Base-by-base conservation (phyloP, 2,797 vertebrate genomes). In the Sparidentex hasta region DNA sequence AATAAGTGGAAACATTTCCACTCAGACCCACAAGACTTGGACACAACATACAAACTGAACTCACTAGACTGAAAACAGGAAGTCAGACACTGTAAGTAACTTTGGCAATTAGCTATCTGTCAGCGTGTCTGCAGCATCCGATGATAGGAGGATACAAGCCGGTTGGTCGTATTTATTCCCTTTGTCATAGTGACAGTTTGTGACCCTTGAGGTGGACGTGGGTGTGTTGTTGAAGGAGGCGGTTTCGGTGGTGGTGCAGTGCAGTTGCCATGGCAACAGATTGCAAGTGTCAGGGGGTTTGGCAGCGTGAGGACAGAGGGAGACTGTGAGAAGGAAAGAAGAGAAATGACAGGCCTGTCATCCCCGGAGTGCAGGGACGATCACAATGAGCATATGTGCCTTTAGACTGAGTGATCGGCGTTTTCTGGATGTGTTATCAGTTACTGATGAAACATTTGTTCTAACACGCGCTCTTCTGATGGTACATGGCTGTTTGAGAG, bases 241-340 rank as follows among this genome's bases (percentile, higher is more conserved):
- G 33, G 21, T n/a, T n/a, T n/a, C 44, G 21, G 66, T 41, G 63
- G 18, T 65, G 73, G 76, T 69, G 71, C 74, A 69, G 58, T 65
- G 46, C 48, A 48, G 89, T 92, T 90, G 52, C 76, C 71, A 77
- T 84, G 83, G 88, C 50, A 90, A 90, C 78, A 78, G 66, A 88
- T 84, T 89, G 79, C 73, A 55, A 70, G 62, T 86, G 81, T 86
- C 67, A 82, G 63, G 78, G 78, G 66, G 68, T 66, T 65, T 65
- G 81, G 70, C 57, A 79, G 23, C 46, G 23, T 80, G 61, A 82
- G 85, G 81, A 77, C 75, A 74, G 71, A 63, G 74, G 23, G 25
- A 47, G 78, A 81, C 13, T 55, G 54, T 71, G 73, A 75, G 65
- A 27, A 80, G 48, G 71, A 27, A 72, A 69, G 76, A 58, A 33